These are phyloP conservation scores for Caenorhabditis macrosperma DNA, from an alignment of 2,888 invertebrate genomes.

Conservation along the genomic window DNA sequence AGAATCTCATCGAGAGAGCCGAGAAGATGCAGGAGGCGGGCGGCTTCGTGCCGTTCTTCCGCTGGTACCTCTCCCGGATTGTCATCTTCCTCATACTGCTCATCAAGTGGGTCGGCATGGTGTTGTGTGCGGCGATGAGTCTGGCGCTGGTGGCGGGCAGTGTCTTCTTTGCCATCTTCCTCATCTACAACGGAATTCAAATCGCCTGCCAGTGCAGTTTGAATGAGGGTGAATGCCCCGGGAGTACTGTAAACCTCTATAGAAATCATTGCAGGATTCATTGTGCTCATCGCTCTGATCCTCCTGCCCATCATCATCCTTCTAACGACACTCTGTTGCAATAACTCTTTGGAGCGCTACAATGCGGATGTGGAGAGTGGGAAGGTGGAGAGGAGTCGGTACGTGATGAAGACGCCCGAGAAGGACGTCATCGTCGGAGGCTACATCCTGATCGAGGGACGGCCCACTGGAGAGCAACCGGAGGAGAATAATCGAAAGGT, in stretches of 20 bases:
- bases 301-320: constrained; percentile 65
- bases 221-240: constrained; percentile 65
- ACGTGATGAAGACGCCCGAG: constrained; percentile 63
- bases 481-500: constrained; percentile 59
- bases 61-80: constrained; percentile 59
- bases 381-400: constrained; percentile 61
- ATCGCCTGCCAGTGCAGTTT: constrained; percentile 69
- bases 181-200: constrained; percentile 71
- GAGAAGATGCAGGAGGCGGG: constrained; percentile 23
- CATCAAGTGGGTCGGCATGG: constrained; percentile 66
- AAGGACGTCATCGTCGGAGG: constrained; percentile 67
- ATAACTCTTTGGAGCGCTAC: constrained; percentile 71
- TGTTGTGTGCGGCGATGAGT: constrained; percentile 63
- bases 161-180: constrained; percentile 68
- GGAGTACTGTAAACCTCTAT: too few relatives aligned
- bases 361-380: constrained; percentile 66
- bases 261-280: constrained; percentile 29
- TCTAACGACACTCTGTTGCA: constrained; percentile 70
- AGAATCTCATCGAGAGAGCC: constrained; percentile 34
- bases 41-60: constrained; percentile 45
- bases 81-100: constrained; percentile 56
- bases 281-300: constrained; percentile 50
- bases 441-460: constrained; percentile 65
- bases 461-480: constrained; percentile 26
- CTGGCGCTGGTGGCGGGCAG: constrained; percentile 64